phyloP scores from a whole-genome alignment of 1,140 invertebrate species.

The Manduca sexta region DNA sequence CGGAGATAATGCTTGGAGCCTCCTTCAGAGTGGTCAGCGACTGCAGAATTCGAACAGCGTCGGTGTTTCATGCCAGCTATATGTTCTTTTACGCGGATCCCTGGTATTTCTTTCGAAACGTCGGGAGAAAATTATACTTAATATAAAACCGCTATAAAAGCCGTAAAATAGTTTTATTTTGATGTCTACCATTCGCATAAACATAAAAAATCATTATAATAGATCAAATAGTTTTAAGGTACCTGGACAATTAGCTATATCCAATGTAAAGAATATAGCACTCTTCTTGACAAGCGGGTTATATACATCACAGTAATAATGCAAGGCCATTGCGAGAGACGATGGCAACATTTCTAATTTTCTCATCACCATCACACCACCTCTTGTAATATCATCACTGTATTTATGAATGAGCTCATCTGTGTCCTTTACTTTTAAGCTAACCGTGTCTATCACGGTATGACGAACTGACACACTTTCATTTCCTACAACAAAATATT shows the following conservation, averaged over 20 bases:
- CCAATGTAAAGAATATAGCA: constrained; percentile 72
- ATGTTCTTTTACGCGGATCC: no score
- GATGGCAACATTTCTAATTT: constrained; percentile 63
- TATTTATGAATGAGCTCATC: constrained; percentile 59
- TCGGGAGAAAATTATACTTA: no score
- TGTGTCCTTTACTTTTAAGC: constrained; percentile 44
- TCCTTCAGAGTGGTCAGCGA: no score
- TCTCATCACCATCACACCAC: constrained; percentile 63
- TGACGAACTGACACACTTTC: constrained; percentile 25
- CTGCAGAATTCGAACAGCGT: no score
- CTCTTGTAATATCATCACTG: constrained; percentile 32
- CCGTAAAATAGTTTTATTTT: no score
- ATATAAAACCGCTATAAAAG: no score
- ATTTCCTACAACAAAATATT: constrained; percentile 40
- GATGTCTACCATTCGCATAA: no score
- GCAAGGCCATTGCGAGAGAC: constrained; percentile 69
- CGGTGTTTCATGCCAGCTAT: no score
- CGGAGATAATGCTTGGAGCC: no score
- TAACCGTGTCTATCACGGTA: constrained; percentile 32
- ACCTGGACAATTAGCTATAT: constrained; percentile 40
- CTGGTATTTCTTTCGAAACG: no score
- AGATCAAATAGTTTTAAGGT: no score
- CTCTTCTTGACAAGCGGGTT: constrained; percentile 64
- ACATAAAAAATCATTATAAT: no score
- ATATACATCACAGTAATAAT: constrained; percentile 73